Conservation (phyloP, 2,113 vertebrate species). For the Ranitomeya imitator region DNA sequence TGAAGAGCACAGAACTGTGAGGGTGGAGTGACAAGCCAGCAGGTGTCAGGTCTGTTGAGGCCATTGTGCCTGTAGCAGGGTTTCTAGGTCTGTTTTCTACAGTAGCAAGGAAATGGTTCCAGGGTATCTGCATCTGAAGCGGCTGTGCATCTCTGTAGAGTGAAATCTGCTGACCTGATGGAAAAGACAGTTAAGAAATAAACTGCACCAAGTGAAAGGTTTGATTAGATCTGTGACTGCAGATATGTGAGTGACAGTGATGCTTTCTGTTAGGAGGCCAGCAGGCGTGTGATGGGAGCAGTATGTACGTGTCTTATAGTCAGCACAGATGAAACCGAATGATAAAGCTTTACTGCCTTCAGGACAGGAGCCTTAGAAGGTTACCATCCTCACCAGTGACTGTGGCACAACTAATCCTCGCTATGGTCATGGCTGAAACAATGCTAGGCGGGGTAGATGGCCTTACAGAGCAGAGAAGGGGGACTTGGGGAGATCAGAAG, state of each 20-base stretch:
- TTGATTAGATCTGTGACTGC: slow-evolving; percentile 43
- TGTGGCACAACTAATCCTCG: no score
- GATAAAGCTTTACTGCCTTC: not conserved
- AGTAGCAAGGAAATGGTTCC: slow-evolving; percentile 10
- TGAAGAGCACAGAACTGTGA: not conserved
- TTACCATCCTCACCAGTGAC: no score
- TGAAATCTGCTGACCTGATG: slow-evolving; percentile 54
- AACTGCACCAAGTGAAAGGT: slow-evolving; percentile 49
- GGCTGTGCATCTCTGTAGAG: slow-evolving; percentile 33
- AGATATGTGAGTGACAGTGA: slow-evolving; percentile 37
- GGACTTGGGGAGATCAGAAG: no score
- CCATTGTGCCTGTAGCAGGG: not conserved
- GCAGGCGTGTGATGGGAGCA: not conserved
- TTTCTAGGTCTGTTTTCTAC: not conserved
- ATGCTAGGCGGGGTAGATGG: no score
- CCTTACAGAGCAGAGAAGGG: no score
- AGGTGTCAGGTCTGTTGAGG: not conserved
- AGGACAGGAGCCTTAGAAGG: not conserved
- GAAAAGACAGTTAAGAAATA: slow-evolving; percentile 54
- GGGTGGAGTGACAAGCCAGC: not conserved
- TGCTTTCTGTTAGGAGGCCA: slow-evolving; percentile 16
- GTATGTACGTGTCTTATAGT: not conserved
- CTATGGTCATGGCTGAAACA: no score
- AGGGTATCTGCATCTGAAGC: not conserved
- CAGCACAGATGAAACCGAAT: not conserved